These are phyloP conservation scores for Brachionus rotundiformis DNA, from an alignment of 1,140 invertebrate species.

Conservation along the genomic window DNA sequence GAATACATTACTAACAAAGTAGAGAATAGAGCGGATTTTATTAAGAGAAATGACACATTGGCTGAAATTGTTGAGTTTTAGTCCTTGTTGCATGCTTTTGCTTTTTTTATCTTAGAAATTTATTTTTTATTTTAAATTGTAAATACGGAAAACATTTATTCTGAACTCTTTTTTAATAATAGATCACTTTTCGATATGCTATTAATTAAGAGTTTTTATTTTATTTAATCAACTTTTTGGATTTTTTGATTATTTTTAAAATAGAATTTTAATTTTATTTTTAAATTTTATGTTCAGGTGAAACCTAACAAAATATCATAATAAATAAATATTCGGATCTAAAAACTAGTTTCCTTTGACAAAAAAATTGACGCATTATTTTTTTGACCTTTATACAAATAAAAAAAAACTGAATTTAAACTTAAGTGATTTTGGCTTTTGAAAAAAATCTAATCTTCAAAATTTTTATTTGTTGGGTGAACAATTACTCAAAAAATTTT, in stretches of 20 bases:
- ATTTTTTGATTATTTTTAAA: background rate
- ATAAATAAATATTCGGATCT: background rate
- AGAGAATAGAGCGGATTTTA: slow-evolving; percentile 5
- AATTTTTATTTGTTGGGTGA: too few relatives aligned
- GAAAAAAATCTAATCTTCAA: too few relatives aligned
- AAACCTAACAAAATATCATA: slow-evolving; percentile 4
- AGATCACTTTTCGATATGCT: background rate
- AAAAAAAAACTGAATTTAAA: too few relatives aligned
- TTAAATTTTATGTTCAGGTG: background rate
- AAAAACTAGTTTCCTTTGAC: background rate
- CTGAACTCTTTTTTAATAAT: background rate
- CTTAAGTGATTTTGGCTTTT: too few relatives aligned
- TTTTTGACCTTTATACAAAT: too few relatives aligned
- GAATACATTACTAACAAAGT: background rate
- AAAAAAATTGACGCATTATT: too few relatives aligned
- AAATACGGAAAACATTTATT: background rate
- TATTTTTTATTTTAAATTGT: slow-evolving; percentile 19
- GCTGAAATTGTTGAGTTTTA: slow-evolving; percentile 32
- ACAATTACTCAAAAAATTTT: too few relatives aligned
- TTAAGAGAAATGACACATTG: slow-evolving; percentile 17
- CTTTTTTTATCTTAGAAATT: background rate
- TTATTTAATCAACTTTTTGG: background rate
- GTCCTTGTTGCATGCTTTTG: background rate
- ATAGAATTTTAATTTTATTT: background rate
- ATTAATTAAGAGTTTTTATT: background rate